Percentiles rank a stretch among this genome's conserved stretches.
Conservation (phyloP, 2,113 vertebrate species). For the Myocastor coypus region DNA sequence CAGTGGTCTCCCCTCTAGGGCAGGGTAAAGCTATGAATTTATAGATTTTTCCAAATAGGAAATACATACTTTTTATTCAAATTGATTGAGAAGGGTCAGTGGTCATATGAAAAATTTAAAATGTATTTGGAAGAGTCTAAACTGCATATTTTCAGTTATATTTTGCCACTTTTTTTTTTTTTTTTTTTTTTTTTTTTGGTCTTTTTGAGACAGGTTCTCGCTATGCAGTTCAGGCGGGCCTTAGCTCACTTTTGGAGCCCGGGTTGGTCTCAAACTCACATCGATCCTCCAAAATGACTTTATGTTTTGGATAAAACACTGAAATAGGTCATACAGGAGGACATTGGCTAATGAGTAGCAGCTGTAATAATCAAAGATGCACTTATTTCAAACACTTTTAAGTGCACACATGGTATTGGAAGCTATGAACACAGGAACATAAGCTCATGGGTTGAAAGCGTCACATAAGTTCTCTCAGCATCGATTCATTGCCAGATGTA, state of each 20-base stretch:
- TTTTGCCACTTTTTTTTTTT: neutral
- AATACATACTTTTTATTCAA: neutral
- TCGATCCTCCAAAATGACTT: neutral
- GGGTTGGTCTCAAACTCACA: too few relatives aligned
- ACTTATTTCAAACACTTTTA: slow-evolving; percentile 24
- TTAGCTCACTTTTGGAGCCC: too few relatives aligned
- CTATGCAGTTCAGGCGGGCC: too few relatives aligned
- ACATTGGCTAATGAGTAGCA: neutral
- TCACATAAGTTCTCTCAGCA: neutral
- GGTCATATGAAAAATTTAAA: neutral
- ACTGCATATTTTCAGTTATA: neutral
- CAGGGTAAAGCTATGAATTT: slow-evolving; percentile 4
- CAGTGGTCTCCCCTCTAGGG: neutral
- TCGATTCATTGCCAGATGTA: neutral
- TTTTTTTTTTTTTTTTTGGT: too few relatives aligned
- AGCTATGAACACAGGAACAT: neutral
- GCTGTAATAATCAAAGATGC: slow-evolving; percentile 23
- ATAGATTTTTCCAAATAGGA: neutral
- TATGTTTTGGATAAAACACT: neutral
- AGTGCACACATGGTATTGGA: neutral
- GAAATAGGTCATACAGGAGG: neutral
- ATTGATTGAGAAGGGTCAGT: neutral
- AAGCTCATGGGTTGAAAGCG: neutral
- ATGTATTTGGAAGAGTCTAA: slow-evolving; percentile 30
- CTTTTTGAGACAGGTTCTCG: too few relatives aligned